Conservation (phyloP, 2,113 vertebrate genomes). For the Zosterops hypoxanthus region DNA sequence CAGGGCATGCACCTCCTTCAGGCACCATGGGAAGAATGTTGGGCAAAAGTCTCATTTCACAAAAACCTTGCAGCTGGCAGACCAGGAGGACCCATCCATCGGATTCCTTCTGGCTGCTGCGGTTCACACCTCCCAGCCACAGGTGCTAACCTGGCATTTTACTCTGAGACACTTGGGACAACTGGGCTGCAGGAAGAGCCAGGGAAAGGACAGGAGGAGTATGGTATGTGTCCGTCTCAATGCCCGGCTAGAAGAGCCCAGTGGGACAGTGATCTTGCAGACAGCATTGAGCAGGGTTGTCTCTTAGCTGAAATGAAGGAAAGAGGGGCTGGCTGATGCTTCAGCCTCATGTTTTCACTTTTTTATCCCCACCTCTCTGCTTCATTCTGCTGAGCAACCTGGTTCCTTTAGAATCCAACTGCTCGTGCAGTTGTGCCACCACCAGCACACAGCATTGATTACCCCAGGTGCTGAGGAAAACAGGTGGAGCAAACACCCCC, state of each 20-base stretch:
- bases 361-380: neutral
- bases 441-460: neutral
- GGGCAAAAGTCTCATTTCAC: constrained; percentile 3
- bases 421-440: neutral
- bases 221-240: neutral
- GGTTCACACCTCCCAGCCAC: neutral
- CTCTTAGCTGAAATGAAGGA: neutral
- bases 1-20: neutral
- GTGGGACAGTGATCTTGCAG: neutral
- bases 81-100: neutral
- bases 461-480: neutral
- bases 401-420: neutral
- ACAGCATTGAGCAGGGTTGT: neutral
- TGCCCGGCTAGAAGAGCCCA: neutral
- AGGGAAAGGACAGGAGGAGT: neutral
- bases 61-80: constrained; percentile 3
- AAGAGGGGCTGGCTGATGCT: neutral
- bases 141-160: neutral
- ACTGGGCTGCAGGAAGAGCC: neutral
- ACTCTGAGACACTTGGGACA: neutral
- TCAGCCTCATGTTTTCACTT: neutral
- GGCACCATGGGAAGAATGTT: neutral
- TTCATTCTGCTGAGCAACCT: neutral
- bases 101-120: neutral
- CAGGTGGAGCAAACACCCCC: neutral